phyloP scores from a whole-genome alignment of 37 sponge, comb jelly and placozoan genomes.

The Ianthella basta region DNA sequence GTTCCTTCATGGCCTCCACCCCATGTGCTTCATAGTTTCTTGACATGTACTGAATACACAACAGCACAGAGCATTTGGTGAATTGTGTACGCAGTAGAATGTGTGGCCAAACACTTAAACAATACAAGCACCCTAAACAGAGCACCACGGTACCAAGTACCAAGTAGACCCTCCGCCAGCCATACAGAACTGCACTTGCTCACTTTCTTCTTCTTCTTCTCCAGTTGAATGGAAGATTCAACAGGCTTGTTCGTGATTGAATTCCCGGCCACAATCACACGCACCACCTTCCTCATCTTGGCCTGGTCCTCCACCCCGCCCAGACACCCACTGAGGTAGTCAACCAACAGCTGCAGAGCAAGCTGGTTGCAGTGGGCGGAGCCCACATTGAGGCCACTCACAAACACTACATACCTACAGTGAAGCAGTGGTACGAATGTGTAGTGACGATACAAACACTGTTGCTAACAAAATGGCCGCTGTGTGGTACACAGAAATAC shows the following conservation, averaged over 20 bases:
- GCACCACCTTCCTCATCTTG: conserved; percentile 69
- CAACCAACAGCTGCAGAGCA: conserved; percentile 84
- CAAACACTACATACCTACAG: conserved; percentile 86
- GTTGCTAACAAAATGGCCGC: neutral
- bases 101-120: neutral
- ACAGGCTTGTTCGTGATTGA: conserved; percentile 76
- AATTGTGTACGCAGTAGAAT: neutral
- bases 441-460: neutral
- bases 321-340: conserved; percentile 91
- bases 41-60: conserved; percentile 60
- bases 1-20: conserved; percentile 75
- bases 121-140: neutral
- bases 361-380: conserved; percentile 81
- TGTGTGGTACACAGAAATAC: neutral
- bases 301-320: conserved; percentile 79
- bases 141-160: neutral
- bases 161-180: neutral
- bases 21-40: conserved; percentile 78
- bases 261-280: conserved; percentile 94
- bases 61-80: neutral
- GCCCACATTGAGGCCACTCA: conserved; percentile 92
- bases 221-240: conserved; percentile 43
- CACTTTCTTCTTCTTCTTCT: conserved; percentile 41
- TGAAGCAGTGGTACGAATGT: neutral
- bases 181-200: neutral